Evolutionary conservation across 2,113 vertebrate species (phyloP).

Genomic region (Hoplias malabaricus): DNA sequence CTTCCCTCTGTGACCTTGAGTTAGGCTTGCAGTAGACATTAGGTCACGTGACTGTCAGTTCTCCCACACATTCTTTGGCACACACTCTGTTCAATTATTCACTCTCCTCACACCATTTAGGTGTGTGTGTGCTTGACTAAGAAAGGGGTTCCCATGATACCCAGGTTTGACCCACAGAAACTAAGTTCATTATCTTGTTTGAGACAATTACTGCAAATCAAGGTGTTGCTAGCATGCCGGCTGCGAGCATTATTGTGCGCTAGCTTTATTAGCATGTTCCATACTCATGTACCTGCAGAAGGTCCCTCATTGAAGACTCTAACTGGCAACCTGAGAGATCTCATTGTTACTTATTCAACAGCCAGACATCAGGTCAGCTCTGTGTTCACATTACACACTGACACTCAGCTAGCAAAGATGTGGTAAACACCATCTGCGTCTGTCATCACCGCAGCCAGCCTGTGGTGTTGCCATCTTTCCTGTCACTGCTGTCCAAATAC

Average conservation of each 20-base stretch:
- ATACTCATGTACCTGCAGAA: not conserved
- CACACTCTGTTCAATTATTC: slow-evolving; percentile 32
- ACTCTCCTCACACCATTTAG: slow-evolving; percentile 9
- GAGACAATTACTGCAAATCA: not conserved
- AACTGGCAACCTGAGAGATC: slow-evolving; percentile 43
- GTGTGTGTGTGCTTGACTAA: not conserved
- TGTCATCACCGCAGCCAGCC: not conserved
- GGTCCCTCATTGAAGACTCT: slow-evolving; percentile 10
- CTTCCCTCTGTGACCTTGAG: slow-evolving; percentile 27
- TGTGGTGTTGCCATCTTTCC: not conserved
- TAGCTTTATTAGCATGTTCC: not conserved
- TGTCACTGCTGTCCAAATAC: not conserved
- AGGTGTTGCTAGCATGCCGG: not conserved
- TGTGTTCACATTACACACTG: slow-evolving; percentile 45
- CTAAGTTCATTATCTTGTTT: not conserved
- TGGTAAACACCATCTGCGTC: slow-evolving; percentile 27
- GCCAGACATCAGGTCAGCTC: slow-evolving; percentile 50
- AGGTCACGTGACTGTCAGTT: slow-evolving; percentile 37
- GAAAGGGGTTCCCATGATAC: not conserved
- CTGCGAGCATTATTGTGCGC: not conserved
- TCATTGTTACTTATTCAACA: slow-evolving; percentile 50
- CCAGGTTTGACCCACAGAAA: not conserved
- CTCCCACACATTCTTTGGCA: slow-evolving; percentile 24
- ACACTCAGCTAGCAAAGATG: slow-evolving; percentile 25
- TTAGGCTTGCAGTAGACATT: not conserved